Base-by-base conservation (phyloP, 2,888 invertebrate genomes). In the Dastarcus helophoroides region DNA sequence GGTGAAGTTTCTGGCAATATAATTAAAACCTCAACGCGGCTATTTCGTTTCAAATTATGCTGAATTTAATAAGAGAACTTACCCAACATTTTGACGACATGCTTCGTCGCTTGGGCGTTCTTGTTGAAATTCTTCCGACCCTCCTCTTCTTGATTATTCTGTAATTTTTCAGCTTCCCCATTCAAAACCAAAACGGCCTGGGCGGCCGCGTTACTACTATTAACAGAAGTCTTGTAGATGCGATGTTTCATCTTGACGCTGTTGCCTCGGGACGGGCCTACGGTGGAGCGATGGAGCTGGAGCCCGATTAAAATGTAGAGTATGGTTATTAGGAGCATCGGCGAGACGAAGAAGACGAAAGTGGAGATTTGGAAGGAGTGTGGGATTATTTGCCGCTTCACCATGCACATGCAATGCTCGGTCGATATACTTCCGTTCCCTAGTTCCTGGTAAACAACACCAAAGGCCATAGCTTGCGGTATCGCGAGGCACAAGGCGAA, bases 401-500 rank as follows among this genome's bases (percentile, higher is more conserved):
- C 50, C 21, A 46, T 53, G 39, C 63, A 63, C 2, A 60, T 49
- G 33, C 52, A 54, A 31, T 55, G 50, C 9, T 55, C 53, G 16
- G 50, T 45, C 3, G 46, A 29, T 58, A 60, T 10, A 41, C 56
- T 31, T 8, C 40, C 48, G 22, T 49, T 41, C 2, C 43, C 33
- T 7, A 40, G 32, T 25, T 35, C 36, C 28, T 51, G 50, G 39
- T 53, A 53, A n/a, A 76, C 69, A 8, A 89, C 68, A 3, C 85
- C 84, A 47, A 82, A 83, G 53, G 86, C 80, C 50, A 82, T 71
- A 2, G 81, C 84, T 58, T 81, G 82, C 0, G 89, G 82, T 35
- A 82, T 63, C 33, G 88, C 78, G 31, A 79, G 65, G 47, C 77
- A 65, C 47, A 85, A 57, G 2, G 88, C 82, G 29, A 81, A 58